Conservation (phyloP, 2,888 invertebrate genomes). For the Andricus curvator region DNA sequence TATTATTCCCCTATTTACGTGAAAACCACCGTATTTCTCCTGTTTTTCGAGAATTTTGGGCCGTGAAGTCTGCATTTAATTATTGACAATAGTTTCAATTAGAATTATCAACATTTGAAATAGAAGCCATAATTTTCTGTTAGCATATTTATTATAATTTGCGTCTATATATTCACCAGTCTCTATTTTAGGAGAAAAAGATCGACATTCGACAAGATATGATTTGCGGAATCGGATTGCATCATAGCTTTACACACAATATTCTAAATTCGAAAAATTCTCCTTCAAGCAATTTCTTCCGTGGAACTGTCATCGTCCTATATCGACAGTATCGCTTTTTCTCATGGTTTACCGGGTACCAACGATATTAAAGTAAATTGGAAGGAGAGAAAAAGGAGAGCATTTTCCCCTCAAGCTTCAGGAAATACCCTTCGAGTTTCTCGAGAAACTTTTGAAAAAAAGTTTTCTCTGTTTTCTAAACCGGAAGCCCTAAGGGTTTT, state of each 20-base stretch:
- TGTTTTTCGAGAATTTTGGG: too few species aligned
- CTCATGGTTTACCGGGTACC: not conserved
- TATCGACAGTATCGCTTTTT: not conserved
- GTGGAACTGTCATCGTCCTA: not conserved
- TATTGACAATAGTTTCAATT: too few species aligned
- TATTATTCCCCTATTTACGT: too few species aligned
- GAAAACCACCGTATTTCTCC: too few species aligned
- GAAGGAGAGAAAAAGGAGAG: slow-evolving; percentile 6
- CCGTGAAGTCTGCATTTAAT: too few species aligned
- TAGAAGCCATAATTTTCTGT: too few species aligned
- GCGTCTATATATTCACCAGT: too few species aligned
- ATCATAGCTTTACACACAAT: slow-evolving; percentile 15
- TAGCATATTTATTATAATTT: too few species aligned
- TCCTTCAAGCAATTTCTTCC: not conserved
- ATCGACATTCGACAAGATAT: not conserved
- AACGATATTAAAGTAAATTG: slow-evolving; percentile 40
- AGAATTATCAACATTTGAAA: too few species aligned
- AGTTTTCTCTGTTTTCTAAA: not conserved
- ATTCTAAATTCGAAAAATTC: slow-evolving; percentile 8
- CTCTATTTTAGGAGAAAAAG: too few species aligned
- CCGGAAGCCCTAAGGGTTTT: too few species aligned
- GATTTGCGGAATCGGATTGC: slow-evolving; percentile 17
- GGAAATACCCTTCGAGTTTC: not conserved
- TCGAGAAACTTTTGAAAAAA: not conserved
- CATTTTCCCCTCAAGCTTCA: not conserved